Evolutionary conservation across 2,797 vertebrate species (phyloP).

Genomic region (Phataginus tricuspis): DNA sequence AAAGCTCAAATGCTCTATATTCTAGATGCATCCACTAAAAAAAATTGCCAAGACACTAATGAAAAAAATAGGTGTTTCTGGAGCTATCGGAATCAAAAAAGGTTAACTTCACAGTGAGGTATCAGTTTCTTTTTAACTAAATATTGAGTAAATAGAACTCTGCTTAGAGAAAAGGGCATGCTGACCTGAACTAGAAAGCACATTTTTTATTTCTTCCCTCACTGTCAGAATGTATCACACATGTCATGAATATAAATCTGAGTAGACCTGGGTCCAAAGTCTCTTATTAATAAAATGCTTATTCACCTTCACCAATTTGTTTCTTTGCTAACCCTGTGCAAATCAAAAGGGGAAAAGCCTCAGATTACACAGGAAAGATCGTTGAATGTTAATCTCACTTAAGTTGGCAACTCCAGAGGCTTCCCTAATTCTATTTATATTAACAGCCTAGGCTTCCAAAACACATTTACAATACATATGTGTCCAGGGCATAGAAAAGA

Average conservation of each 20-base stretch:
- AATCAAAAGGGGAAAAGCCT: constrained; percentile 79
- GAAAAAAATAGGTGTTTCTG: constrained; percentile 40
- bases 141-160: constrained; percentile 70
- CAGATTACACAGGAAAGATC: constrained; percentile 72
- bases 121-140: constrained; percentile 63
- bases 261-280: constrained; percentile 73
- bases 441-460: constrained; percentile 82
- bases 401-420: constrained; percentile 84
- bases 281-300: constrained; percentile 80
- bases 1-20: constrained; percentile 19
- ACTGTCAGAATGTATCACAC: constrained; percentile 74
- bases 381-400: constrained; percentile 84
- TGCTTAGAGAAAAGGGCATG: constrained; percentile 72
- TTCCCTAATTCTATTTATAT: constrained; percentile 88
- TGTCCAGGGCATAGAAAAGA: constrained; percentile 45
- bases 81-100: constrained; percentile 30
- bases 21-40: background rate
- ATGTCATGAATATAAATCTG: constrained; percentile 74
- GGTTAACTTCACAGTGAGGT: constrained; percentile 52
- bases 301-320: constrained; percentile 76
- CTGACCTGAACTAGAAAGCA: constrained; percentile 65
- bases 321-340: constrained; percentile 71
- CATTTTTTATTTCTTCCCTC: constrained; percentile 69
- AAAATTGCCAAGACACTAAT: constrained; percentile 50
- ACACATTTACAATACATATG: constrained; percentile 72